Evolutionary conservation across 2,888 invertebrate genomes (phyloP).

Genomic region (Athripsodes cinereus): DNA sequence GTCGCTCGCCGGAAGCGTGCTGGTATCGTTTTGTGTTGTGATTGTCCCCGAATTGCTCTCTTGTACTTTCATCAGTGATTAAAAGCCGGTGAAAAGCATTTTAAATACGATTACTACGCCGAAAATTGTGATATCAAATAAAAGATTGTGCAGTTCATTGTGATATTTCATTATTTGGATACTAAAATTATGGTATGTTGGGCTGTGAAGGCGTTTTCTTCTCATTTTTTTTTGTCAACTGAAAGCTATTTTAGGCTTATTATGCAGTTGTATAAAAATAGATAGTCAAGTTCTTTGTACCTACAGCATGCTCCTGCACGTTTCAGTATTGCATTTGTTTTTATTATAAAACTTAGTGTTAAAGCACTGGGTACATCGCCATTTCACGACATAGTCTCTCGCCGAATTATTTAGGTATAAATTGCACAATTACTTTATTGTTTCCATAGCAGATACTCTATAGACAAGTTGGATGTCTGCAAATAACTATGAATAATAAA

Average conservation of each 20-base stretch:
- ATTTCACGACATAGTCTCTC: too few species aligned
- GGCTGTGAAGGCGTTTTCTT: background rate
- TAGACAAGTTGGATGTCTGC: too few species aligned
- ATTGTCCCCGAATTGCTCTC: slow-evolving; percentile 7
- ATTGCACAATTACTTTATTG: too few species aligned
- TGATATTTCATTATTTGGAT: background rate
- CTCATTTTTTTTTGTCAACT: background rate
- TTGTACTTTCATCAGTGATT: slow-evolving; percentile 2
- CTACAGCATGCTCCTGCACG: background rate
- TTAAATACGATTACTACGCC: background rate
- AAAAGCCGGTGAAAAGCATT: background rate
- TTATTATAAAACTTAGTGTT: background rate
- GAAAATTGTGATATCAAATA: background rate
- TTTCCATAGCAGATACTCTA: too few species aligned
- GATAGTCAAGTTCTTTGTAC: slow-evolving; percentile 2
- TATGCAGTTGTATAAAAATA: slow-evolving; percentile 21
- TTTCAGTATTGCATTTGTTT: background rate
- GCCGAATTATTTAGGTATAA: too few species aligned
- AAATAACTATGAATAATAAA: too few species aligned
- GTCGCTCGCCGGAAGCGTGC: slow-evolving; percentile 18
- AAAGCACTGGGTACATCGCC: background rate
- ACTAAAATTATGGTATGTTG: slow-evolving; percentile 12
- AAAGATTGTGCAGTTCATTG: background rate
- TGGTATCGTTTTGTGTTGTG: slow-evolving; percentile 7
- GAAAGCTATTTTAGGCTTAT: slow-evolving; percentile 23